phyloP scores from a whole-genome alignment of 2,113 vertebrate genomes.

The Nothoprocta perdicaria region DNA sequence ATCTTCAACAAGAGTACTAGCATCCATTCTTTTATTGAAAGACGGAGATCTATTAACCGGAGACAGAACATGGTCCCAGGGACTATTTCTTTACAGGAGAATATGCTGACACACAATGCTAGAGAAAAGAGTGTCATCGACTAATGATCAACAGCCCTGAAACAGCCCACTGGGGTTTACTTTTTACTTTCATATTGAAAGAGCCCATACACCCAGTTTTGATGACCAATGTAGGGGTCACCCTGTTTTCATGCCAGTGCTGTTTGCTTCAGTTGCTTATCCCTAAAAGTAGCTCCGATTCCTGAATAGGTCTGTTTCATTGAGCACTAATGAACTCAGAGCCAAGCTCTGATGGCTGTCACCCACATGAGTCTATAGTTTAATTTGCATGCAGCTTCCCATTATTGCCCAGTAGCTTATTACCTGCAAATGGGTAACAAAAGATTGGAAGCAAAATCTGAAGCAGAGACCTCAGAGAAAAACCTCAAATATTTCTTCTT shows the following conservation, averaged over 20 bases:
- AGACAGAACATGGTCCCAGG: not conserved
- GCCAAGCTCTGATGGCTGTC: not conserved
- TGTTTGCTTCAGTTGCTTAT: not conserved
- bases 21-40: not conserved
- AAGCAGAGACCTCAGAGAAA: not conserved
- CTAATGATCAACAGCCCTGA: not conserved
- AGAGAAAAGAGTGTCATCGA: not conserved
- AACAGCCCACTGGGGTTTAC: not conserved
- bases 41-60: not conserved
- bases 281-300: not conserved
- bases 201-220: not conserved
- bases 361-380: not conserved
- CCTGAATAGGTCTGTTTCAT: not conserved
- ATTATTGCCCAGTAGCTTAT: accelerated
- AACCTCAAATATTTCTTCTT: not conserved
- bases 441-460: not conserved
- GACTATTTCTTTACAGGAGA: not conserved
- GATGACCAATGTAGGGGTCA: not conserved
- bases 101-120: not conserved
- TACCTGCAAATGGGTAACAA: not conserved
- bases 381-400: not conserved
- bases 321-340: not conserved
- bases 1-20: not conserved
- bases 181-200: not conserved
- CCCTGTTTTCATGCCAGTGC: not conserved